Base-by-base conservation (phyloP, 2,113 vertebrate species). In the Corydoras maculifer region DNA sequence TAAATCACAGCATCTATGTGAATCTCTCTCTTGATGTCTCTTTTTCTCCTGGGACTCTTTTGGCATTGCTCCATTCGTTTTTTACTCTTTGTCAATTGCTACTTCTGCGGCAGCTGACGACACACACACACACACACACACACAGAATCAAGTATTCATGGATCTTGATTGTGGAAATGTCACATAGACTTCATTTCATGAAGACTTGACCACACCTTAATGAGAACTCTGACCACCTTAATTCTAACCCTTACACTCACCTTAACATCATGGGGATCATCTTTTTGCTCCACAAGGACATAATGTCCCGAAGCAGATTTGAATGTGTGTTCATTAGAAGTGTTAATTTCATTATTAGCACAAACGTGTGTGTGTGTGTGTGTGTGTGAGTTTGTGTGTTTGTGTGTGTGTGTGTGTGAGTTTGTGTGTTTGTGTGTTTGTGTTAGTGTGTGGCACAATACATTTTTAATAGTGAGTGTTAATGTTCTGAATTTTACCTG, bases 21-120 rank as follows among this genome's bases (percentile, higher is more conserved):
- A 10, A 32, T 83, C 84, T 80, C 79, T 82, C 75, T 81, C 65
- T 82, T 77, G 75, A 82, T 72, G 78, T 15, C 61, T 78, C 86
- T 86, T 71, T 76, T 86, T 86, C 87, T 84, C 85, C 68, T 77
- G 86, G 84, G 86, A 85, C 82, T 87, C 81, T 84, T 81, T 89
- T 89, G 87, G 88, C 86, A 87, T 84, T 85, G 84, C 86, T 89
- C 85, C 88, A 87, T 84, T 87, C 84, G 51, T 81, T 79, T 87
- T 85, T 88, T 82, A 82, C 83, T 77, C 64, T 71, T 80, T 82
- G 25, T 80, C 84, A 86, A 79, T 82, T 84, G 84, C 83, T 83
- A 82, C 81, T 62, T 73, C 84, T 62, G 80, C 81, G 14, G 50
- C 80, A 86, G 88, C 90, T 89, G 88, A 85, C 88, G 89, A 62